These are phyloP conservation scores for Noctilio leporinus DNA, from an alignment of 2,113 vertebrate genomes.

Conservation along the genomic window DNA sequence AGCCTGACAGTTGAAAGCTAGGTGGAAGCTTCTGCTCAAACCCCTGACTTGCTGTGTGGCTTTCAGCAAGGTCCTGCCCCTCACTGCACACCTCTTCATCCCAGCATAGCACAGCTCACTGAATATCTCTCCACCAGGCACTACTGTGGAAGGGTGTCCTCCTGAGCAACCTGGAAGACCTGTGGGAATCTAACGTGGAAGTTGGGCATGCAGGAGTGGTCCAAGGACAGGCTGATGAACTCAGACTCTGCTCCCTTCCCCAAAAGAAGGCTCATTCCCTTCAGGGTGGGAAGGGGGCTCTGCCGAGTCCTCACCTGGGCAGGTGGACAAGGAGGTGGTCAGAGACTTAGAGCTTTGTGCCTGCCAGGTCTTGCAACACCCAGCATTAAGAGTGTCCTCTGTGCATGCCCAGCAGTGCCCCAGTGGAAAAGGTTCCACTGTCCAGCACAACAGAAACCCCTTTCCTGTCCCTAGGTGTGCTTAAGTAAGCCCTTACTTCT, in stretches of 20 bases:
- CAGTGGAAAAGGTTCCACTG: background rate
- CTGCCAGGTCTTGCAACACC: background rate
- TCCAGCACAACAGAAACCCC: background rate
- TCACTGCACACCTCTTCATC: background rate
- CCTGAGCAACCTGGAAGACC: background rate
- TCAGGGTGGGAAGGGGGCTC: background rate
- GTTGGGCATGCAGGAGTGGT: background rate
- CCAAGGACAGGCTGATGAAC: background rate
- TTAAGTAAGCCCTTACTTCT: background rate
- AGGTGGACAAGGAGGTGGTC: fast-evolving
- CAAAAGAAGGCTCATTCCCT: background rate
- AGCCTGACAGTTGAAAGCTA: background rate
- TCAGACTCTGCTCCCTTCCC: background rate
- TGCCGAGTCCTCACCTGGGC: background rate
- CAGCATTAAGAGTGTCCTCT: background rate
- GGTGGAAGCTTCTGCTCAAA: background rate
- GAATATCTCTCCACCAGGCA: background rate
- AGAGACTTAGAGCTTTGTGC: background rate
- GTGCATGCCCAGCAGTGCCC: fast-evolving
- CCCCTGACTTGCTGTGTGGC: background rate
- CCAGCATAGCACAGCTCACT: background rate
- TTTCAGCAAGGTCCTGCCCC: background rate
- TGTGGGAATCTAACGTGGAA: background rate
- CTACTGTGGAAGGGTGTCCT: background rate
- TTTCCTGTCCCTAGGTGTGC: background rate